Evolutionary conservation across 2,113 vertebrate species (phyloP).

Genomic region (Hemiprocne comata): DNA sequence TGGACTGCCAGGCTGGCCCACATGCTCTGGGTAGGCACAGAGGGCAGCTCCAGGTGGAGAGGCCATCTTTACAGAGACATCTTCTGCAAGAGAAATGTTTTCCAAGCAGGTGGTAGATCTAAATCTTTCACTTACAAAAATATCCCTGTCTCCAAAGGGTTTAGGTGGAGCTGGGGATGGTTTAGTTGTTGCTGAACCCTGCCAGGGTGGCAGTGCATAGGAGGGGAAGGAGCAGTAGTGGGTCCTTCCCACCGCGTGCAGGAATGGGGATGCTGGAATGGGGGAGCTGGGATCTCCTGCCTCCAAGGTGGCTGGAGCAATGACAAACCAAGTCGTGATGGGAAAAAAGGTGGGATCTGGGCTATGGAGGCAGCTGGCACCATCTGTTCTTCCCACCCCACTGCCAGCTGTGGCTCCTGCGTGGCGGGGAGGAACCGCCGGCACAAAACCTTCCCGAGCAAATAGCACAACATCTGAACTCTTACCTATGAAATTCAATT

Average conservation of each 20-base stretch:
- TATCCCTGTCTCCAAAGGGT: background rate
- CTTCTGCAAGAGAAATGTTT: background rate
- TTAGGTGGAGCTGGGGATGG: background rate
- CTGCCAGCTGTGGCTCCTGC: background rate
- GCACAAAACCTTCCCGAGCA: background rate
- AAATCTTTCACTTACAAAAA: background rate
- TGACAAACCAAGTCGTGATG: background rate
- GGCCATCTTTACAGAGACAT: accelerated
- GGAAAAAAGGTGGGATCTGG: accelerated
- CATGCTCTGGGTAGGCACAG: accelerated
- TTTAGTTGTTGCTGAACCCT: background rate
- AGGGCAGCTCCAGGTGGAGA: background rate
- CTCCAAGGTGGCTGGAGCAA: background rate
- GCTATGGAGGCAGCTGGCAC: background rate
- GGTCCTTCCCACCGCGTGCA: accelerated
- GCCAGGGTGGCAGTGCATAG: accelerated
- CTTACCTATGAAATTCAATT: conserved; percentile 33
- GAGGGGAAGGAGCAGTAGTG: background rate
- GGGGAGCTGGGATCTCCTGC: background rate
- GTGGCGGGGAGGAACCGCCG: background rate
- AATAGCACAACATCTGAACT: background rate
- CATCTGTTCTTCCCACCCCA: accelerated
- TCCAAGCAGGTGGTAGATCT: background rate
- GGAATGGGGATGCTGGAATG: background rate
- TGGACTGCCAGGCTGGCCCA: background rate